Evolutionary conservation across 2,113 vertebrate genomes (phyloP).

Genomic region (Mustela nigripes): DNA sequence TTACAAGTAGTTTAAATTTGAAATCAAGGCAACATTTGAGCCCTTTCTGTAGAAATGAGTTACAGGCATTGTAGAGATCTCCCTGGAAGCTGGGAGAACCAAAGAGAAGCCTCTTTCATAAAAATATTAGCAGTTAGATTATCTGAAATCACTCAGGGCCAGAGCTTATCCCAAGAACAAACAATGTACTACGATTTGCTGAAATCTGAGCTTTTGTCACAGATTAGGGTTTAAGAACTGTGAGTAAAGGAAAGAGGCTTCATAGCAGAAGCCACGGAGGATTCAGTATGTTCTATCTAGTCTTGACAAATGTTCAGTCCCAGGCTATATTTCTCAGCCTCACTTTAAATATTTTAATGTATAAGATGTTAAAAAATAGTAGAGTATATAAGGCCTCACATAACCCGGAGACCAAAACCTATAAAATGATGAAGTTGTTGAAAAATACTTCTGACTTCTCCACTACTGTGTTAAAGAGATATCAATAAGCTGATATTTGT

Average conservation of each 20-base stretch:
- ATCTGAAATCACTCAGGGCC: not conserved
- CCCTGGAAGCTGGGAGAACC: not conserved
- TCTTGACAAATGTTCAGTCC: not conserved
- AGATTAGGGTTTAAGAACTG: slow-evolving; percentile 29
- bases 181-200: not conserved
- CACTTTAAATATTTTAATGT: slow-evolving; percentile 26
- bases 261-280: not conserved
- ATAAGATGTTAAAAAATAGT: not conserved
- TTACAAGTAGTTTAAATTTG: not conserved
- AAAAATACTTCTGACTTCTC: not conserved
- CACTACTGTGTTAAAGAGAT: not conserved
- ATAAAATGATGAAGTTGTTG: not conserved
- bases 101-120: not conserved
- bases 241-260: slow-evolving; percentile 27
- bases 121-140: slow-evolving; percentile 2
- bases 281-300: not conserved
- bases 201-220: not conserved
- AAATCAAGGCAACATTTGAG: not conserved
- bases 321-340: not conserved
- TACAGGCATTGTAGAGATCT: not conserved
- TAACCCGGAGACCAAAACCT: not conserved
- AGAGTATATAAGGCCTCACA: not conserved
- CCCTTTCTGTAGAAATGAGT: not conserved
- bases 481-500: slow-evolving; percentile 30
- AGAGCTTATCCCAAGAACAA: slow-evolving; percentile 12